phyloP scores from a whole-genome alignment of 1,140 invertebrate species.

The Drosophila lacteicornis region DNA sequence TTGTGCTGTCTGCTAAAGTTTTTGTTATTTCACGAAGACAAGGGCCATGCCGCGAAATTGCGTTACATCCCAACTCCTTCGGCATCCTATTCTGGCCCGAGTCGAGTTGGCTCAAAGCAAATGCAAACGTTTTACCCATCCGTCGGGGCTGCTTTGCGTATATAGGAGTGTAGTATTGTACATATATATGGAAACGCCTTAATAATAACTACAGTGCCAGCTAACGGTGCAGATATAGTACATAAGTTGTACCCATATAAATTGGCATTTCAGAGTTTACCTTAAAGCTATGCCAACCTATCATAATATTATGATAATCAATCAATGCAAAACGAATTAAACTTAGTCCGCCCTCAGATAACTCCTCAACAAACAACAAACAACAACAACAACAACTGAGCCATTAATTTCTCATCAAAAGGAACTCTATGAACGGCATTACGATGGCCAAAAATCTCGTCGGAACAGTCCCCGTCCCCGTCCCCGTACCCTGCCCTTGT shows the following conservation, averaged over 20 bases:
- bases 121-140: slow-evolving; percentile 21
- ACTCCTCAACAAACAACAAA: slow-evolving; percentile 5
- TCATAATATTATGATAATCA: slow-evolving; percentile 42
- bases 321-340: slow-evolving; percentile 40
- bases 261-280: slow-evolving; percentile 36
- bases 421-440: slow-evolving; percentile 55
- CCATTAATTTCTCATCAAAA: slow-evolving; percentile 60
- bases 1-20: slow-evolving; percentile 34
- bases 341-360: slow-evolving; percentile 20
- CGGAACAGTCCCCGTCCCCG: neutral
- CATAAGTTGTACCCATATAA: slow-evolving; percentile 11
- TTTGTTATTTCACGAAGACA: slow-evolving; percentile 17
- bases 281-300: slow-evolving; percentile 47
- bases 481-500: neutral
- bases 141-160: slow-evolving; percentile 3
- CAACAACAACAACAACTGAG: slow-evolving; percentile 13
- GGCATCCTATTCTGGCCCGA: neutral
- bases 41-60: slow-evolving; percentile 17
- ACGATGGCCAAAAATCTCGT: slow-evolving; percentile 11
- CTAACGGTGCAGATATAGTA: slow-evolving; percentile 32
- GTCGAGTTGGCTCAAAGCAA: slow-evolving; percentile 20
- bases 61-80: slow-evolving; percentile 11
- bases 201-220: slow-evolving; percentile 41
- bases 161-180: neutral
- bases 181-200: slow-evolving; percentile 27